A percentile compares a stretch with the other conserved stretches of the same genome.
Evolutionary conservation across 2,888 invertebrate genomes (phyloP).

Genomic region (Mellilla xanthometata): DNA sequence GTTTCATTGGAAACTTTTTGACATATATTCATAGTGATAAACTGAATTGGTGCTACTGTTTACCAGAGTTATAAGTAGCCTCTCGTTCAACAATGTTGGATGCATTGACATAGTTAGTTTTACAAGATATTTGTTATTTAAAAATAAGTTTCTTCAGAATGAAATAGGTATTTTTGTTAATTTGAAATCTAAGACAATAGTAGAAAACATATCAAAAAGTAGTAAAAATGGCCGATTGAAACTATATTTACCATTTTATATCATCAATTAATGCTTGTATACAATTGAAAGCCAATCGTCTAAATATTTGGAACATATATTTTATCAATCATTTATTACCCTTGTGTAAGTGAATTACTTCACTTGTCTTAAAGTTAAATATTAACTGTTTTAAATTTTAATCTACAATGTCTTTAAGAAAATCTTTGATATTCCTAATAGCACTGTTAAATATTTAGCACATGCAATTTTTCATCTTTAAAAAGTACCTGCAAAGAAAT

Average conservation of each 20-base stretch:
- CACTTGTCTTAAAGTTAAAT: too few species aligned
- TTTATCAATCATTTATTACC: too few species aligned
- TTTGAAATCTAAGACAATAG: constrained; percentile 24
- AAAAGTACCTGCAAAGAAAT: too few species aligned
- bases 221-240: background rate
- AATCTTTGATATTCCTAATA: too few species aligned
- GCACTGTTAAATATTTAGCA: background rate
- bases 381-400: too few species aligned
- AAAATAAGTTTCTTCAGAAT: background rate
- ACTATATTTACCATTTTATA: too few species aligned
- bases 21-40: constrained; percentile 27
- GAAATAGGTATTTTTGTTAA: background rate
- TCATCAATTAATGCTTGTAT: too few species aligned
- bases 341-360: too few species aligned
- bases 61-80: constrained; percentile 10
- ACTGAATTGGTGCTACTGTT: constrained; percentile 67
- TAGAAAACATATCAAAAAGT: constrained; percentile 37
- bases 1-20: constrained; percentile 4
- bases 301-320: too few species aligned
- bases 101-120: background rate
- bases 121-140: too few species aligned
- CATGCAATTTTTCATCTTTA: background rate
- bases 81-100: constrained; percentile 6
- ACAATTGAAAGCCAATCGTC: too few species aligned
- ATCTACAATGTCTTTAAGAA: too few species aligned